Base-by-base conservation (phyloP, 2,888 invertebrate species). In the Eurytoma californica region DNA sequence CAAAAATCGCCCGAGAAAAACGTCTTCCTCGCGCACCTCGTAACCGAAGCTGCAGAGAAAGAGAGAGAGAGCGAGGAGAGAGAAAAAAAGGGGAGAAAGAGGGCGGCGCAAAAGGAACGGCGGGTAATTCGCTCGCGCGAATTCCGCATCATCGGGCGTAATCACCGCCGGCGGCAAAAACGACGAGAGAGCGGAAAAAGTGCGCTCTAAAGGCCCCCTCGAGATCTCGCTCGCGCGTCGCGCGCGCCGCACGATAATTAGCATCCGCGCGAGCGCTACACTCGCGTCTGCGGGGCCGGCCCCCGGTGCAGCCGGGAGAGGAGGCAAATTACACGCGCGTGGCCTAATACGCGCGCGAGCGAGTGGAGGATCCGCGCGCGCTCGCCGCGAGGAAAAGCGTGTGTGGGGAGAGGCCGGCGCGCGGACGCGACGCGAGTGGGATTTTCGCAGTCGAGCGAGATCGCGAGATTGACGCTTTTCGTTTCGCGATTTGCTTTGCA, bases 211-310 rank as follows among this genome's bases (percentile, higher is more conserved):
- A 58, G 69, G 24, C 28, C 53, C 51, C 24, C 72, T 39, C 49
- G 67, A 60, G 66, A 66, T 66, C 65, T 73, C 53, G 63, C 63
- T 14, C 49, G n/a, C 55, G 57, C 24, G 16, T 51, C 18, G 51
- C 61, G 58, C 72, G 57, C 49, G 39, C 24, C 30, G 16, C 14
- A 69, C 30, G 70, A 69, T 77, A 77, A 77, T 77, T 77, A 77
- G 76, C 70, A 77, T 77, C 70, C 65, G 51, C 58, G 14, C 55
- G 12, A 55, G n/a, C 24, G 9, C 49, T 49, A 49, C 14, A 49
- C 12, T 13, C 49, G 53, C 53, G 53, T 39, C 39, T 39, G 7
- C 39, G 39, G 7, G 39, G 39, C 39, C 39, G 28, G 39, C 68
- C 57, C 14, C 30, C 16, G 47, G 14, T 51, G 28, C 16, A 16